Percentiles rank a stretch among this genome's conserved stretches.
Evolutionary conservation across 2,113 vertebrate genomes (phyloP).

Genomic region (Corythaixoides concolor): DNA sequence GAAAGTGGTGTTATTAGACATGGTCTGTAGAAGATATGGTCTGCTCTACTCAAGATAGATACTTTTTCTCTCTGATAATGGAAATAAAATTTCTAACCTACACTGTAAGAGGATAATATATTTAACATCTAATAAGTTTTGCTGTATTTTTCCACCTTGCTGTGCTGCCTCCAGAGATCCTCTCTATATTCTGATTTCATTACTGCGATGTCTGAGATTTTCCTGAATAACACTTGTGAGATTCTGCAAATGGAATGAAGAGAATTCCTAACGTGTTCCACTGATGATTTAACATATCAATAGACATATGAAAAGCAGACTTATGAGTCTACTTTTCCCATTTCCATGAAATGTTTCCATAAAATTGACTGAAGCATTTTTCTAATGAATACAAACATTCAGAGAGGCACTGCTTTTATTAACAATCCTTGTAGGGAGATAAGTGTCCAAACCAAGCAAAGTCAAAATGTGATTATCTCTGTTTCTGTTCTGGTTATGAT

Average conservation of each 20-base stretch:
- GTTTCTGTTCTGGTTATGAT: not conserved
- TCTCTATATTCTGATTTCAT: not conserved
- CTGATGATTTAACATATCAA: not conserved
- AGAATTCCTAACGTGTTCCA: not conserved
- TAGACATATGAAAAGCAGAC: not conserved
- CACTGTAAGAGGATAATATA: not conserved
- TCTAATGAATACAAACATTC: not conserved
- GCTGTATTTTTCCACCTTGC: not conserved
- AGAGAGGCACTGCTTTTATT: not conserved
- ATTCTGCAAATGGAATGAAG: not conserved
- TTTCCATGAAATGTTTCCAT: slow-evolving; percentile 14
- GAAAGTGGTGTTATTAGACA: not conserved
- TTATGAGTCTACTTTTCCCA: not conserved
- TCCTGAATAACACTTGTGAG: not conserved
- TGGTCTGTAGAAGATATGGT: not conserved
- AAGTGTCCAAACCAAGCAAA: not conserved
- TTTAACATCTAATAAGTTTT: not conserved
- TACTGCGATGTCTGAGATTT: not conserved
- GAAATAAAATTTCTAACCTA: not conserved
- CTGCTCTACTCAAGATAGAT: not conserved
- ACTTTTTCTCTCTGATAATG: not conserved
- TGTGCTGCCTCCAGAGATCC: not conserved
- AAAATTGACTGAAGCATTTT: slow-evolving; percentile 38
- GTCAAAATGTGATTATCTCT: not conserved
- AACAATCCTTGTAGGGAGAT: not conserved